Evolutionary conservation across 2,888 invertebrate genomes (phyloP).

Genomic region (Acleris emargana): DNA sequence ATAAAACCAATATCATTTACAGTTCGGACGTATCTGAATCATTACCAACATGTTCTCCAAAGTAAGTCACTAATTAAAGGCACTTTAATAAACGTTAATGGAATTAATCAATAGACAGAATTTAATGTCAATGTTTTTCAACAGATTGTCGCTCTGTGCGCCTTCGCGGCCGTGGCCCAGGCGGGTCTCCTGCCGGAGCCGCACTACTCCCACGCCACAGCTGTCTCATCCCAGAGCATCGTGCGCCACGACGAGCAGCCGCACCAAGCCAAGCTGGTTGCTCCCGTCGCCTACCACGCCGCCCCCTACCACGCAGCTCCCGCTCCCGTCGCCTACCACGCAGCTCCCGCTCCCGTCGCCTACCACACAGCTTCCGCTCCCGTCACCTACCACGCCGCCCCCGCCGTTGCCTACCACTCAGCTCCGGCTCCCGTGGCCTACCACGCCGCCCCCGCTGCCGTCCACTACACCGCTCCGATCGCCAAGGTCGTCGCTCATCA

Average conservation of each 20-base stretch:
- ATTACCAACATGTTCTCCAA: slow-evolving; percentile 37
- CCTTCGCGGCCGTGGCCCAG: slow-evolving; percentile 60
- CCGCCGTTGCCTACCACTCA: slow-evolving; percentile 45
- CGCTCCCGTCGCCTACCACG: slow-evolving; percentile 45
- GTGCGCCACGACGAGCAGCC: slow-evolving; percentile 60
- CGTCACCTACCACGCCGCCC: slow-evolving; percentile 41
- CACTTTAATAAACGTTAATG: neutral
- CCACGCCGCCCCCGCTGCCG: slow-evolving; percentile 47
- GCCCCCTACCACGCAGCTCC: slow-evolving; percentile 44
- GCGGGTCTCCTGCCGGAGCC: slow-evolving; percentile 64
- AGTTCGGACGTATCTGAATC: slow-evolving; percentile 30
- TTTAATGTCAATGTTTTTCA: slow-evolving; percentile 30
- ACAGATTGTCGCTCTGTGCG: slow-evolving; percentile 59
- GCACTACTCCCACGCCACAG: slow-evolving; percentile 61
- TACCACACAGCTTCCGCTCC: slow-evolving; percentile 46
- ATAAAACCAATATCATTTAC: slow-evolving; percentile 17
- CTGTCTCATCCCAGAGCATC: slow-evolving; percentile 68
- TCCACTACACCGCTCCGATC: slow-evolving; percentile 41
- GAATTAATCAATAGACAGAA: neutral
- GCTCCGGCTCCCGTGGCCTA: slow-evolving; percentile 46
- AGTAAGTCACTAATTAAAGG: slow-evolving; percentile 27
- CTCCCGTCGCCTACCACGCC: slow-evolving; percentile 56
- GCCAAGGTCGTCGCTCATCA: slow-evolving; percentile 40
- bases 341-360: slow-evolving; percentile 42
- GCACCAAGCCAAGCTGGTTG: slow-evolving; percentile 43